Evolutionary conservation across 2,888 invertebrate species (phyloP).

Genomic region (Machimus rusticus): DNA sequence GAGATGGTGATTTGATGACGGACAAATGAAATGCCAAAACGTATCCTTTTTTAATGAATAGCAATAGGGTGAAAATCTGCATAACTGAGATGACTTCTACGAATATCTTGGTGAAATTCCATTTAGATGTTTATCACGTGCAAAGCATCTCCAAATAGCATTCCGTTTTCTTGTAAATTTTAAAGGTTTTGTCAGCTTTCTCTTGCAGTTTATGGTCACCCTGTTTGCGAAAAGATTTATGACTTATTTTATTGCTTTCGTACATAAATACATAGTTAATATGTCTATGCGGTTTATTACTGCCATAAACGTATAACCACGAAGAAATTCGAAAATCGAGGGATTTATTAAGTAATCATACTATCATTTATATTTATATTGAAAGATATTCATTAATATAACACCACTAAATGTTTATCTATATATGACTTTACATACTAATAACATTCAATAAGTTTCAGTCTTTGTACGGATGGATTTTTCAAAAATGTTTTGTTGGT

Average conservation of each 20-base stretch:
- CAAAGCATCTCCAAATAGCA: background rate
- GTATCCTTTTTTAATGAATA: background rate
- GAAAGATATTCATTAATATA: too few relatives aligned
- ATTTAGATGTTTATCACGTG: background rate
- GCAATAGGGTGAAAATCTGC: background rate
- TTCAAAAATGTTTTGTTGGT: too few relatives aligned
- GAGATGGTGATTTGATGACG: slow-evolving; percentile 8
- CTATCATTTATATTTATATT: too few relatives aligned
- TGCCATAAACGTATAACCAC: too few relatives aligned
- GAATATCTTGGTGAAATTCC: background rate
- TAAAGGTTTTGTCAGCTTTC: background rate
- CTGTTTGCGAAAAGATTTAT: background rate
- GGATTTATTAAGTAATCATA: too few relatives aligned
- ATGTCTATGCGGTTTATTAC: too few relatives aligned
- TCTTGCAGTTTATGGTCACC: background rate
- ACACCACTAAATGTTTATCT: too few relatives aligned
- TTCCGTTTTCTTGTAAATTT: background rate
- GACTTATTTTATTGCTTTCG: background rate
- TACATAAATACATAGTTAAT: too few relatives aligned
- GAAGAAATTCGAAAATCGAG: too few relatives aligned
- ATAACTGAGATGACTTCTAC: background rate
- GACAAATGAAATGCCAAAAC: slow-evolving; percentile 27
- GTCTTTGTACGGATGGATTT: too few relatives aligned
- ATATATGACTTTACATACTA: too few relatives aligned
- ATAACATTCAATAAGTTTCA: too few relatives aligned